Evolutionary conservation across 2,797 vertebrate species (phyloP).

Genomic region (Distichodus sexfasciatus): DNA sequence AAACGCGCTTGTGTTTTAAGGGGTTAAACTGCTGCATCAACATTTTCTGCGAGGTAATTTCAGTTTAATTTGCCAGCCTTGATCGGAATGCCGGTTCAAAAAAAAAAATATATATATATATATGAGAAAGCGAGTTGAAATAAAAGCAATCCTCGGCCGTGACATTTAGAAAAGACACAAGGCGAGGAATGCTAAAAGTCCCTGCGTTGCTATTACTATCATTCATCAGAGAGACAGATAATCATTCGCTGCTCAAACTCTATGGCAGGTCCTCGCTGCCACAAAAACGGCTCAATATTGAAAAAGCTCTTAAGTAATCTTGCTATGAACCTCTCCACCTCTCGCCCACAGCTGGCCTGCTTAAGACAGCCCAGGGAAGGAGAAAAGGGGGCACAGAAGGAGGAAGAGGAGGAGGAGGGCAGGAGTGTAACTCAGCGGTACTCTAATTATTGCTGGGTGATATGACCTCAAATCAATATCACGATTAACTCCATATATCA

Average conservation of each 20-base stretch:
- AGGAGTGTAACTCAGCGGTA: slow-evolving; percentile 29
- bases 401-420: slow-evolving; percentile 4
- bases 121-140: too few relatives aligned
- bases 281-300: slow-evolving; percentile 15
- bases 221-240: slow-evolving; percentile 30
- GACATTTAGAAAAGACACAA: not conserved
- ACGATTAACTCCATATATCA: too few relatives aligned
- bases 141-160: not conserved
- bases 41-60: too few relatives aligned
- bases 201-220: not conserved
- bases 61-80: too few relatives aligned
- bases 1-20: too few relatives aligned
- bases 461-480: too few relatives aligned
- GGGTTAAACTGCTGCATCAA: too few relatives aligned
- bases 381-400: not conserved
- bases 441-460: too few relatives aligned
- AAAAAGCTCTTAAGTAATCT: slow-evolving; percentile 14
- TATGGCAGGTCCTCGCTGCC: slow-evolving; percentile 6
- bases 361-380: slow-evolving; percentile 18
- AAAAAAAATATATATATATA: too few relatives aligned
- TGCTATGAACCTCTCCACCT: slow-evolving; percentile 1
- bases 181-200: not conserved
- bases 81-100: too few relatives aligned
- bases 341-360: slow-evolving; percentile 3
- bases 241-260: slow-evolving; percentile 16